Conservation (phyloP, 1,140 invertebrate genomes). For the Drosophila chauvacae region DNA sequence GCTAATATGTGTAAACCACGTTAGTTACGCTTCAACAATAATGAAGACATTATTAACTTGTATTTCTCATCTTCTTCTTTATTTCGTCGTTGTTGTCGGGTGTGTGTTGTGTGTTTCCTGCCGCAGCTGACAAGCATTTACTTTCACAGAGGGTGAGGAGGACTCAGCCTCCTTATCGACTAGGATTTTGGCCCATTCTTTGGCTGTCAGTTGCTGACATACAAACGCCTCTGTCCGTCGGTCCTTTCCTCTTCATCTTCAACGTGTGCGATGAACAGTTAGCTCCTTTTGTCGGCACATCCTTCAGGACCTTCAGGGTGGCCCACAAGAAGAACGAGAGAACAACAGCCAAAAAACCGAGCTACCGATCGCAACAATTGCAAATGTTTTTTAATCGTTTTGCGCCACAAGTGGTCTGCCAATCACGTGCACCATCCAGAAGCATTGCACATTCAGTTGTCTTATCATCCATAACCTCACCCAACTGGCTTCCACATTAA, state of each 20-base stretch:
- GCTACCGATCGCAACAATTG: slow-evolving; percentile 48
- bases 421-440: slow-evolving; percentile 12
- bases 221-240: slow-evolving; percentile 66
- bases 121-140: slow-evolving; percentile 80
- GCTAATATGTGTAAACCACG: slow-evolving; percentile 83
- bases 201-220: slow-evolving; percentile 70
- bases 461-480: slow-evolving; percentile 66
- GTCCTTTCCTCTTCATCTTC: slow-evolving; percentile 63
- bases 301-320: slow-evolving; percentile 67
- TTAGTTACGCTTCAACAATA: slow-evolving; percentile 84
- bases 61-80: slow-evolving; percentile 46
- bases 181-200: slow-evolving; percentile 69
- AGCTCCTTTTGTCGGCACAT: slow-evolving; percentile 80
- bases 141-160: slow-evolving; percentile 56
- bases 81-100: slow-evolving; percentile 6
- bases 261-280: slow-evolving; percentile 81
- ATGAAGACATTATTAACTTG: slow-evolving; percentile 84
- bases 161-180: slow-evolving; percentile 59
- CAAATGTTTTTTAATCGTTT: slow-evolving; percentile 71
- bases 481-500: slow-evolving; percentile 38
- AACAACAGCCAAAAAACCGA: slow-evolving; percentile 3
- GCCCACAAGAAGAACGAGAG: slow-evolving; percentile 28
- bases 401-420: slow-evolving; percentile 70
- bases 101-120: slow-evolving; percentile 68
- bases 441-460: slow-evolving; percentile 39